These are phyloP conservation scores for Oreortyx pictus DNA, from an alignment of 2,797 vertebrate genomes.

Conservation along the genomic window DNA sequence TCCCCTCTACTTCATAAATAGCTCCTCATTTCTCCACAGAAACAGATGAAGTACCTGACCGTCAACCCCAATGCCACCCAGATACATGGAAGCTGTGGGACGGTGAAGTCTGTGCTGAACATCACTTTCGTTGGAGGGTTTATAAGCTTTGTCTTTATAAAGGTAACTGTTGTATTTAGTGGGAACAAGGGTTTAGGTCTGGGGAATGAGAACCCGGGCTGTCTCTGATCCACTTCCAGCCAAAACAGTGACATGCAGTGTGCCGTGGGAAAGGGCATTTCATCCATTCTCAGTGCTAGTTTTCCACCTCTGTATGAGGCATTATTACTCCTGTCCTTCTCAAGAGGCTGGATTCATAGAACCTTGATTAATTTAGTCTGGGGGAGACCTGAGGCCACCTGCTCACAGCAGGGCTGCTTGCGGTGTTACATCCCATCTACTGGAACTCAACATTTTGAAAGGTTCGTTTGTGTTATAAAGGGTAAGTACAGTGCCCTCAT, in stretches of 20 bases:
- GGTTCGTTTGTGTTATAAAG: not conserved
- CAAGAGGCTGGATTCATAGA: not conserved
- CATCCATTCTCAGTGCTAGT: not conserved
- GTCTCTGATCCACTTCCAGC: not conserved
- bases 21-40: slow-evolving; percentile 65
- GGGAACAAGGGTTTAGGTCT: not conserved
- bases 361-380: not conserved
- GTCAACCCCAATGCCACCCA: slow-evolving; percentile 80
- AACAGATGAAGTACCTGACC: slow-evolving; percentile 77
- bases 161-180: slow-evolving; percentile 78
- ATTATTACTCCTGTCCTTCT: not conserved
- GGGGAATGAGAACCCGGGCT: not conserved
- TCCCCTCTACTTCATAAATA: not conserved
- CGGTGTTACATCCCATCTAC: not conserved
- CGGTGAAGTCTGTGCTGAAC: slow-evolving; percentile 72
- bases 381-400: not conserved
- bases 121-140: slow-evolving; percentile 80
- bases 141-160: slow-evolving; percentile 85
- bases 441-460: not conserved
- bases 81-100: slow-evolving; percentile 79
- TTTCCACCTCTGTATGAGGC: not conserved
- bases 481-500: not conserved
- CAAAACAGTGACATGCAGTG: not conserved
- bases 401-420: not conserved
- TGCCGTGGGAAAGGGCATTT: not conserved